Base-by-base conservation (phyloP, 2,113 vertebrate genomes). In the Sinosuthora webbiana region DNA sequence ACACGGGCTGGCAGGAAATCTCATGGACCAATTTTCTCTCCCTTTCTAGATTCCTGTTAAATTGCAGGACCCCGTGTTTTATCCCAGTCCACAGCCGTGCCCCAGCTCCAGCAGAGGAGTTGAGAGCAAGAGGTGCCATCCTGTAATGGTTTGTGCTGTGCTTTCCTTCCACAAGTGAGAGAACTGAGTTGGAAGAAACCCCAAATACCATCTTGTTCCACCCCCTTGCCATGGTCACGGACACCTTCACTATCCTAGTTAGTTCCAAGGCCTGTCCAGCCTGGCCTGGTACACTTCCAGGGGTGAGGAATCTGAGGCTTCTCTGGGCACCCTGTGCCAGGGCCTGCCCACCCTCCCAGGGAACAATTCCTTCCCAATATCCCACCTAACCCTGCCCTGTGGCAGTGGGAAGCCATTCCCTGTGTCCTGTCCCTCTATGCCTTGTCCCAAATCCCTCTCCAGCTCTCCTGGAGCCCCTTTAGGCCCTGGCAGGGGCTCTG, bases 321-420 rank as follows among this genome's bases (percentile, higher is more conserved):
- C 52, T 67, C 71, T 75, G 41, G 41, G 12, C 7, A 74, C 1
- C 18, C n/a, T 42, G n/a, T 30, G 15, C 17, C 57, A 71, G 49
- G 13, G 39, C 39, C 39, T 53, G 0, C 0, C 3, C 49, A 49
- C 11, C 23, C 13, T 79, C 24, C 0, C 30, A 49, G n/a, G 8
- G 13, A 55, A 4, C 0, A 18, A 79, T 42, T 63, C 0, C 49
- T 55, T 4, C 57, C 67, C 35, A 31, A 1, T 25, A 6, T 64
- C 65, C 16, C 21, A 49, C 10, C 56, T 0, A 8, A 0, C n/a
- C 20, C 56, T 62, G 28, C 23, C 30, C 30, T 63, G 16, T 30
- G 24, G 7, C 49, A 47, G 4, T n/a, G 13, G 8, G 45, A n/a
- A 62, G 16, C 10, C 41, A 31, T 79, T 63, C 49, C n/a, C 64